Base-by-base conservation (phyloP, 1,140 invertebrate species). In the Bombus confusus region DNA sequence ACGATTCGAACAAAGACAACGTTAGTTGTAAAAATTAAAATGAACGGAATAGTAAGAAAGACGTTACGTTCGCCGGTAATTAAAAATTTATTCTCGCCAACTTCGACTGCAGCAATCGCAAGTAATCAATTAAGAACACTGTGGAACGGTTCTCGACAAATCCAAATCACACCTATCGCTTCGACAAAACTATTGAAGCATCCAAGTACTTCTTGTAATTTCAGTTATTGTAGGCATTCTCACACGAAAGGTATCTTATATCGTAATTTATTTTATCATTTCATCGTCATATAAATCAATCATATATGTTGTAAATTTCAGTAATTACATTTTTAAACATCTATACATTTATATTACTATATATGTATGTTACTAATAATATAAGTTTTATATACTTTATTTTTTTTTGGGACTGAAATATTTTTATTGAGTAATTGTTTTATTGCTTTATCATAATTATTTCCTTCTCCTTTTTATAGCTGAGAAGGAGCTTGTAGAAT, bases 401-500 rank as follows among this genome's bases (percentile, higher is more conserved):
- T 79, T 22, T 34, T 34, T 79, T 39, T 62, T 31, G 79, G 18
- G 22, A 39, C 78, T 73, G 1, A 80, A 57, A 22, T 59, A 80
- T 71, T 62, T 82, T 83, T 28, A 66, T 71, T 87, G 39, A 73
- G 37, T 28, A 52, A 68, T 81, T 59, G 64, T 73, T 69, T 1
- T 83, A n/a, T 41, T 8, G 71, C 25, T 82, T 81, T 52, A 82
- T 86, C 59, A 71, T 83, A 90, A 77, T 73, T 39, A 31, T 77
- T 39, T 52, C 47, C 47, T 52, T 52, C 5, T 8, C 22, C 83
- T 84, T 80, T 72, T 86, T 52, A 22, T 52, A 98, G 98, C 97
- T 91, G 98, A 98, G 94, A 96, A 97, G 88, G 98, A 98, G 93
- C 95, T 99, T 57, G 97, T 98, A 1, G 97, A 98, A 93, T 99